A percentile compares a stretch with the other conserved stretches of the same genome.
Conservation (phyloP, 2,888 invertebrate species). For the Rotaria sp. region DNA sequence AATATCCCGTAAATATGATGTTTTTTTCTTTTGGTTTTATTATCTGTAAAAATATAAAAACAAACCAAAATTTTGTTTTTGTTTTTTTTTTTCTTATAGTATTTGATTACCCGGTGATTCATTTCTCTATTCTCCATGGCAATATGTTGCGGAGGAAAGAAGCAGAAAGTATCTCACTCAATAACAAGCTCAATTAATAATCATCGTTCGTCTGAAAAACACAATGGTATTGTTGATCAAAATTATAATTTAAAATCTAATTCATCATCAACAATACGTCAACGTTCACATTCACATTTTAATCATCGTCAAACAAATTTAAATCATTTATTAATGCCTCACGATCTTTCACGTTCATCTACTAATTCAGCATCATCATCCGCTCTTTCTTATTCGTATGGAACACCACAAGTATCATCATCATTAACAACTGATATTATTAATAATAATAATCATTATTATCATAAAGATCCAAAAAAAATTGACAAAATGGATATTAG, state of each 20-base stretch:
- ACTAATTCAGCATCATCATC: slow-evolving; percentile 6
- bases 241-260: not conserved
- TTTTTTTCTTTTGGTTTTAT: not conserved
- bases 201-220: not conserved
- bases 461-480: not conserved
- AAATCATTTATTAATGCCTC: not conserved
- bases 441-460: not conserved
- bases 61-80: not conserved
- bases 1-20: not conserved
- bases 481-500: not conserved
- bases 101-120: not conserved
- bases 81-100: not conserved
- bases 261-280: not conserved
- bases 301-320: not conserved
- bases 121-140: not conserved
- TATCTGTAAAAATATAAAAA: not conserved
- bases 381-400: not conserved
- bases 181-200: not conserved
- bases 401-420: not conserved
- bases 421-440: too few relatives aligned
- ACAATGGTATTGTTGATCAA: not conserved
- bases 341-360: not conserved
- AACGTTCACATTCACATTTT: slow-evolving; percentile 7
- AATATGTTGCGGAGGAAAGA: slow-evolving; percentile 21
- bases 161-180: not conserved